A percentile compares a stretch with the other conserved stretches of the same genome.
phyloP scores from a whole-genome alignment of 2,113 vertebrate genomes.

The Dromiciops gliroides region DNA sequence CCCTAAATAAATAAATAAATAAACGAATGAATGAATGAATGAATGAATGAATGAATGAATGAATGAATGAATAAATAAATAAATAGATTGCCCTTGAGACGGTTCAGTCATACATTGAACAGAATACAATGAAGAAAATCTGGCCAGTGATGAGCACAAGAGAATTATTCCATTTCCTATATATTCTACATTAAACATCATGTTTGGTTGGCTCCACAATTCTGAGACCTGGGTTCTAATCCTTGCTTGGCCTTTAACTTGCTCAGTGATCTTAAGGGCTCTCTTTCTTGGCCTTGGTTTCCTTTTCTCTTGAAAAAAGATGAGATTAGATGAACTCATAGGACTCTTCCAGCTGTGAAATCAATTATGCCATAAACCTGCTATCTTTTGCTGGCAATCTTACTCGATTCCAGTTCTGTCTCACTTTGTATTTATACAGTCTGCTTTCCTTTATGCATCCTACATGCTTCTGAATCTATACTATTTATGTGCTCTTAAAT shows the following conservation, averaged over 20 bases:
- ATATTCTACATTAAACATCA: too few species aligned
- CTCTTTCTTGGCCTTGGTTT: not conserved
- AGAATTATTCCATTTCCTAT: not conserved
- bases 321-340: too few species aligned
- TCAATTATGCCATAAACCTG: not conserved
- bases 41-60: too few species aligned
- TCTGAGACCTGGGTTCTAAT: too few species aligned
- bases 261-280: not conserved
- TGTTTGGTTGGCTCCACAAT: not conserved
- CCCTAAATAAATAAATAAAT: too few species aligned
- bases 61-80: too few species aligned
- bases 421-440: not conserved
- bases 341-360: not conserved
- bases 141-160: not conserved
- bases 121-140: not conserved
- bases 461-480: not conserved
- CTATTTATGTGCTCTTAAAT: not conserved
- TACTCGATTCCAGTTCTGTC: not conserved
- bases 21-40: too few species aligned
- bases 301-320: not conserved
- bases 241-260: not conserved
- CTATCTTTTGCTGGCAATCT: not conserved
- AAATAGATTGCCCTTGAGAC: too few species aligned
- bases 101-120: not conserved
- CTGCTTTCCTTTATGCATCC: not conserved